Conservation (phyloP, 2,888 invertebrate genomes). For the Pandemis corylana region DNA sequence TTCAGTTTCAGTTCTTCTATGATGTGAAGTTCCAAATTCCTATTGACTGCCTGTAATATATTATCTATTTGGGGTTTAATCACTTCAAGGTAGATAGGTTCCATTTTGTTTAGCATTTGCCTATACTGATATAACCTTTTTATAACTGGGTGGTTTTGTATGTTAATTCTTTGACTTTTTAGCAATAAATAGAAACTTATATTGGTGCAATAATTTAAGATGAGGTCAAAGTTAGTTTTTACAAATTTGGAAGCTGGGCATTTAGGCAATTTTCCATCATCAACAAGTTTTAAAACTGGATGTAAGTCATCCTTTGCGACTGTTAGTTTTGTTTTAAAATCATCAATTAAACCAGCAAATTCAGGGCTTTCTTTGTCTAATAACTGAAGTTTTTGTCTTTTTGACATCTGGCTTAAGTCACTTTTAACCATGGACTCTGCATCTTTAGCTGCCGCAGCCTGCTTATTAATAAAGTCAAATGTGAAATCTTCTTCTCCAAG, state of each 20-base stretch:
- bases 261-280: slow-evolving; percentile 85
- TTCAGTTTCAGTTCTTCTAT: slow-evolving; percentile 55
- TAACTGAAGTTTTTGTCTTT: slow-evolving; percentile 90
- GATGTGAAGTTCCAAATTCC: slow-evolving; percentile 67
- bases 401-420: slow-evolving; percentile 90
- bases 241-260: slow-evolving; percentile 89
- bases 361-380: slow-evolving; percentile 95
- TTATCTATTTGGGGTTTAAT: slow-evolving; percentile 88
- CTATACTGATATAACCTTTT: slow-evolving; percentile 93
- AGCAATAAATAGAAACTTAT: slow-evolving; percentile 93
- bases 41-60: slow-evolving; percentile 83
- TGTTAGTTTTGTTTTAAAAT: slow-evolving; percentile 89
- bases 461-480: slow-evolving; percentile 83
- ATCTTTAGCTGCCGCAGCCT: slow-evolving; percentile 67
- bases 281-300: slow-evolving; percentile 88
- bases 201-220: slow-evolving; percentile 93
- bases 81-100: slow-evolving; percentile 88
- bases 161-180: slow-evolving; percentile 89
- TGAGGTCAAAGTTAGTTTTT: slow-evolving; percentile 87
- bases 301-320: slow-evolving; percentile 87
- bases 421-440: slow-evolving; percentile 87
- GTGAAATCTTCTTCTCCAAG: slow-evolving; percentile 91
- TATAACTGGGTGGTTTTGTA: slow-evolving; percentile 95
- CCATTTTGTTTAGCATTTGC: slow-evolving; percentile 90
- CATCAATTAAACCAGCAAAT: slow-evolving; percentile 90